These are phyloP conservation scores for Lipophrys pholis DNA, from an alignment of 2,113 vertebrate species.

Conservation along the genomic window DNA sequence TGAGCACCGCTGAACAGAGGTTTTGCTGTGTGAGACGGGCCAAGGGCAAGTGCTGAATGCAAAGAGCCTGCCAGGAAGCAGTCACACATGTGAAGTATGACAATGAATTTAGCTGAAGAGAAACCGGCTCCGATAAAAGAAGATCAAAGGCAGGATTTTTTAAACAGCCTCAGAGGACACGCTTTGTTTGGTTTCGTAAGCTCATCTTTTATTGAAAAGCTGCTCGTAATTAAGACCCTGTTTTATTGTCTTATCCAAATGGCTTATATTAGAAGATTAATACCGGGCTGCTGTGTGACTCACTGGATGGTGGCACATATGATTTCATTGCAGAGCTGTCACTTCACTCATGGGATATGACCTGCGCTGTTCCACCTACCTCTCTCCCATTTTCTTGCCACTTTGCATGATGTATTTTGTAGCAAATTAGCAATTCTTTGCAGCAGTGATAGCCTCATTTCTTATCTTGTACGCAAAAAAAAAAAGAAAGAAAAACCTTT, in stretches of 20 bases:
- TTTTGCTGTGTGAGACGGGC: conserved; percentile 47
- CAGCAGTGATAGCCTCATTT: conserved; percentile 44
- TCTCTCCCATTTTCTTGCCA: conserved; percentile 43
- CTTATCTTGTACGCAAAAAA: conserved; percentile 40
- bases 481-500: conserved; percentile 37
- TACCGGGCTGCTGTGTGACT: conserved; percentile 33
- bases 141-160: conserved; percentile 71
- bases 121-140: conserved; percentile 52
- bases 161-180: conserved; percentile 61
- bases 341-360: conserved; percentile 25
- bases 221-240: conserved; percentile 63
- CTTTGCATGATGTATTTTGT: conserved; percentile 39
- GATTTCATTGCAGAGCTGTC: conserved; percentile 31
- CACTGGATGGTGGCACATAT: conserved; percentile 22
- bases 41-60: conserved; percentile 63
- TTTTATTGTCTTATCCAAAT: conserved; percentile 68
- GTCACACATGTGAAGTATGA: conserved; percentile 68
- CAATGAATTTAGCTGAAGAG: conserved; percentile 58
- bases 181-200: conserved; percentile 72
- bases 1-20: conserved; percentile 52
- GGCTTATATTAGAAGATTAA: conserved; percentile 61
- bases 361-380: conserved; percentile 24
- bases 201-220: conserved; percentile 75
- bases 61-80: conserved; percentile 59
- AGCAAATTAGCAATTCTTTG: conserved; percentile 52